These are phyloP conservation scores for Lepidothrix coronata DNA, from an alignment of 2,113 vertebrate genomes.

Conservation along the genomic window DNA sequence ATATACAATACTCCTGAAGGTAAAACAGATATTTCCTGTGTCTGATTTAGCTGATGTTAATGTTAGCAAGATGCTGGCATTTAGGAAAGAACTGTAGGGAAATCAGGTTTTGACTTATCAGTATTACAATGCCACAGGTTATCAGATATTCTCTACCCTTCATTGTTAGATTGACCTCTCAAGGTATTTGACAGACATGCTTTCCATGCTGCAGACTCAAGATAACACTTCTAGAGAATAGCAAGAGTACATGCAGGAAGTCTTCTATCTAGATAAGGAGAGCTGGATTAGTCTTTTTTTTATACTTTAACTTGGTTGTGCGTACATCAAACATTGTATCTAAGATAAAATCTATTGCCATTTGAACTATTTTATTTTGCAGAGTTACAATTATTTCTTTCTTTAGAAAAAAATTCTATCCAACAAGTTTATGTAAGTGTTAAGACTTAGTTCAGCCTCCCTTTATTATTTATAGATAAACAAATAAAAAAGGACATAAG, in stretches of 20 bases:
- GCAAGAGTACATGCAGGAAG: not conserved
- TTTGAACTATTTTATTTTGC: not conserved
- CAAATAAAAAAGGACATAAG: slow-evolving; percentile 38
- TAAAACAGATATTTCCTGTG: not conserved
- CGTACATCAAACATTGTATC: not conserved
- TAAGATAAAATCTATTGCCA: not conserved
- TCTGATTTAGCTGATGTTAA: not conserved
- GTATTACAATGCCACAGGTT: not conserved
- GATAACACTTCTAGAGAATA: not conserved
- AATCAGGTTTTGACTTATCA: not conserved
- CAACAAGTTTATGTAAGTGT: not conserved
- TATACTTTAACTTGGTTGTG: not conserved
- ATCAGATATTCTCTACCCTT: not conserved
- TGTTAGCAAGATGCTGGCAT: not conserved
- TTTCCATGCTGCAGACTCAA: not conserved
- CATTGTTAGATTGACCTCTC: not conserved
- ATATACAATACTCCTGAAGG: not conserved
- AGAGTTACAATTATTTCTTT: not conserved
- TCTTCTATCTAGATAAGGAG: not conserved
- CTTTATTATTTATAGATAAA: slow-evolving; percentile 49
- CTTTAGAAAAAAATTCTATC: not conserved
- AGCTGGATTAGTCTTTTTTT: not conserved
- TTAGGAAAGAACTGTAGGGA: not conserved
- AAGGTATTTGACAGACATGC: not conserved
- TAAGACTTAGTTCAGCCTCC: not conserved